Evolutionary conservation across 2,888 invertebrate species (phyloP).

Genomic region (Polietes domitor): DNA sequence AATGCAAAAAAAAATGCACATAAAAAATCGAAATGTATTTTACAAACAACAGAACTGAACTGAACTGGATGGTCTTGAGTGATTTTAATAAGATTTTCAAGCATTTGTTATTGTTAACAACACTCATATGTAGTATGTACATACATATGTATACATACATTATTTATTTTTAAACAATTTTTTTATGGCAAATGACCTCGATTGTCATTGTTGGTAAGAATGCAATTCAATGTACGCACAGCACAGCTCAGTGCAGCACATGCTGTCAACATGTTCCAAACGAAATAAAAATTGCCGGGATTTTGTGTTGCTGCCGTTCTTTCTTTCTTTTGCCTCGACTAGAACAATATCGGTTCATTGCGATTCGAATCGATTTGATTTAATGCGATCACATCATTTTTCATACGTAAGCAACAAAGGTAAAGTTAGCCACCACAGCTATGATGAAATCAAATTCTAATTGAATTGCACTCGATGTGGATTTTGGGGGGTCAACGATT

Average conservation of each 20-base stretch:
- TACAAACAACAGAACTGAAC: neutral
- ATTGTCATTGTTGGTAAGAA: slow-evolving; percentile 52
- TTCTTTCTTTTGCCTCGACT: neutral
- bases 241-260: no score
- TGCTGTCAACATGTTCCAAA: neutral
- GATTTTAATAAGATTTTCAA: slow-evolving; percentile 42
- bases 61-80: slow-evolving; percentile 58
- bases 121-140: neutral
- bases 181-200: slow-evolving; percentile 59
- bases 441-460: neutral
- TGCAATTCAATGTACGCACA: neutral
- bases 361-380: neutral
- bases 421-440: neutral
- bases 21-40: neutral
- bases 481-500: neutral
- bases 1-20: neutral
- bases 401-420: neutral
- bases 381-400: neutral
- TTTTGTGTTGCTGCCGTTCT: neutral
- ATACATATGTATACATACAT: neutral
- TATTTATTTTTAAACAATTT: slow-evolving; percentile 50
- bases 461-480: neutral
- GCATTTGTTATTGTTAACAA: neutral
- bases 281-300: neutral
- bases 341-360: no score